Evolutionary conservation across 1,140 invertebrate species (phyloP).

Genomic region (Aradophagus sp.): DNA sequence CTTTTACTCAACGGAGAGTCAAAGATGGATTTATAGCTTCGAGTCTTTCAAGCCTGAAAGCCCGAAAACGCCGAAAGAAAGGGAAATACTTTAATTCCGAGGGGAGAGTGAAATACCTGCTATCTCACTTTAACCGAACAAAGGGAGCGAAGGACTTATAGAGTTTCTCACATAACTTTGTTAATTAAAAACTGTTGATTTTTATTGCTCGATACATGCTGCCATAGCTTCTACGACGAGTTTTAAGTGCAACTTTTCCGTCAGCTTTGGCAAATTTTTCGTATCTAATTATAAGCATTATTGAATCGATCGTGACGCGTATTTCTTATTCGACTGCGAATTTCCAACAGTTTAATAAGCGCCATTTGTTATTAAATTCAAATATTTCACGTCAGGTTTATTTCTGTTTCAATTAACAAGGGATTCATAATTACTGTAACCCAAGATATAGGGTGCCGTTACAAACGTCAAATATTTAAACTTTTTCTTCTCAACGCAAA

Average conservation of each 20-base stretch:
- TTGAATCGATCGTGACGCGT: slow-evolving; percentile 20
- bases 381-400: not conserved
- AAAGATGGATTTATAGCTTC: slow-evolving; percentile 59
- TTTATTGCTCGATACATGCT: slow-evolving; percentile 68
- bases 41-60: slow-evolving; percentile 53
- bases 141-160: slow-evolving; percentile 62
- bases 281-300: slow-evolving; percentile 31
- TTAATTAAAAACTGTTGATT: slow-evolving; percentile 73
- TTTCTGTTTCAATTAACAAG: slow-evolving; percentile 31
- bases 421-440: slow-evolving; percentile 30
- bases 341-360: slow-evolving; percentile 1
- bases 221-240: slow-evolving; percentile 15
- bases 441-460: slow-evolving; percentile 12
- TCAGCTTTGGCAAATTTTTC: slow-evolving; percentile 25
- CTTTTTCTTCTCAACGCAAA: slow-evolving; percentile 28
- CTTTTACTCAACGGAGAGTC: slow-evolving; percentile 49
- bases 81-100: slow-evolving; percentile 67
- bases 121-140: slow-evolving; percentile 45
- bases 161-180: slow-evolving; percentile 73
- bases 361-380: slow-evolving; percentile 18
- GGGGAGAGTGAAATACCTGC: slow-evolving; percentile 59
- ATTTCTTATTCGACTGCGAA: slow-evolving; percentile 17
- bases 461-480: slow-evolving; percentile 30
- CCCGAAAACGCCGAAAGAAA: slow-evolving; percentile 37
- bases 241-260: slow-evolving; percentile 30